phyloP scores from a whole-genome alignment of 2,888 invertebrate species.

The Eupithecia exiguata region DNA sequence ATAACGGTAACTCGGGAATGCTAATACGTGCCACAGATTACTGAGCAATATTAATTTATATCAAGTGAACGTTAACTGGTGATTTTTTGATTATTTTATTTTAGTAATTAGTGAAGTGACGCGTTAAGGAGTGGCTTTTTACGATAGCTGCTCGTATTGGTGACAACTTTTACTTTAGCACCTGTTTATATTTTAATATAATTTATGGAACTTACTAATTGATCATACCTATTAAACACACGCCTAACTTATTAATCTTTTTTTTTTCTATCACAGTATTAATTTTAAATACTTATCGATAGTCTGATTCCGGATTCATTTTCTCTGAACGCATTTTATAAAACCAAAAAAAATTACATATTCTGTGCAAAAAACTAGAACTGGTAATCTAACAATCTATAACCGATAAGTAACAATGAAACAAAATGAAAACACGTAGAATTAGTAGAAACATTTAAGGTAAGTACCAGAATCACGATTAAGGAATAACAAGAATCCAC shows the following conservation, averaged over 20 bases:
- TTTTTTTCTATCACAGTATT: too few relatives aligned
- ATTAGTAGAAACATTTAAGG: not conserved
- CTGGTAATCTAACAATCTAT: too few relatives aligned
- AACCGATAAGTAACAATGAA: not conserved
- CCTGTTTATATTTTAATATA: not conserved
- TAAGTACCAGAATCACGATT: constrained; percentile 1
- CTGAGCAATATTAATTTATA: constrained; percentile 69
- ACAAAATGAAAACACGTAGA: not conserved
- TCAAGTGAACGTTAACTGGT: constrained; percentile 48
- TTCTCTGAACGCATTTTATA: too few relatives aligned
- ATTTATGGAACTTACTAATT: not conserved
- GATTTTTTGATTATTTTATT: constrained; percentile 33
- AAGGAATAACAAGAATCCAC: not conserved
- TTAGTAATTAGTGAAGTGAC: constrained; percentile 31
- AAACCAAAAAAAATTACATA: too few relatives aligned
- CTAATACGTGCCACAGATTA: constrained; percentile 53
- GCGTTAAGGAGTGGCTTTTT: constrained; percentile 10
- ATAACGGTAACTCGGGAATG: constrained; percentile 67
- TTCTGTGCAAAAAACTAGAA: too few relatives aligned
- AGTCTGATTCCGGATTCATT: too few relatives aligned
- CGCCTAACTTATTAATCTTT: too few relatives aligned
- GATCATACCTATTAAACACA: not conserved
- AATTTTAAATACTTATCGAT: too few relatives aligned
- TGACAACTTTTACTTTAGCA: constrained; percentile 7
- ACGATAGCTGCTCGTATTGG: not conserved